These are phyloP conservation scores for Trogon surrucura DNA, from an alignment of 2,113 vertebrate species.

Conservation along the genomic window DNA sequence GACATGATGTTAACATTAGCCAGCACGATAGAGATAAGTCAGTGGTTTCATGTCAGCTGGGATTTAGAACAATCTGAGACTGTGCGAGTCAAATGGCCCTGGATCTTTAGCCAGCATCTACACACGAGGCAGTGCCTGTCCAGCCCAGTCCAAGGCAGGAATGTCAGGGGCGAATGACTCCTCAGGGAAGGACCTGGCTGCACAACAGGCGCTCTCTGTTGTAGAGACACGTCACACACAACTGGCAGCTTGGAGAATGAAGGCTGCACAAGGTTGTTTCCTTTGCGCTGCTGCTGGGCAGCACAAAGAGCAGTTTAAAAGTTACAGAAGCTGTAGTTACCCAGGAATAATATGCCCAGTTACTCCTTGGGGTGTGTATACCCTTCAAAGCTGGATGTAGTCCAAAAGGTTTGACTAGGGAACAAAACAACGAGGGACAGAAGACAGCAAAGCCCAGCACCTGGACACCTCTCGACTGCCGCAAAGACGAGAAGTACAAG, in stretches of 20 bases:
- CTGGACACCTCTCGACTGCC: neutral
- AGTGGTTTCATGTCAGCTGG: neutral
- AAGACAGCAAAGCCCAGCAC: neutral
- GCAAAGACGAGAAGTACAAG: neutral
- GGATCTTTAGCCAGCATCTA: neutral
- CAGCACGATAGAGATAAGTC: neutral
- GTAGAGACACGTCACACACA: neutral
- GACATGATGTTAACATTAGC: constrained; percentile 28
- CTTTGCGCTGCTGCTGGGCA: neutral
- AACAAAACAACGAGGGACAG: neutral
- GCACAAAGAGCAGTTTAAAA: neutral
- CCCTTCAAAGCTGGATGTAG: neutral
- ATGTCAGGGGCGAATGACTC: neutral
- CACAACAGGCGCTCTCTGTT: neutral
- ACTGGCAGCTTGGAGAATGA: neutral
- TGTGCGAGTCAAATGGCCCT: neutral
- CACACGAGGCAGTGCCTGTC: neutral
- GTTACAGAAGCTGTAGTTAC: neutral
- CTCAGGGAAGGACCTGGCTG: neutral
- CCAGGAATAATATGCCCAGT: neutral
- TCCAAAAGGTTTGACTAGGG: neutral
- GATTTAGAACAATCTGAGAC: neutral
- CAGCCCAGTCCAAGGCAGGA: neutral
- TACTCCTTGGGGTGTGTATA: neutral
- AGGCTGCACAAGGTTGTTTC: neutral